These are phyloP conservation scores for Trematomus bernacchii DNA, from an alignment of 2,797 vertebrate species.

Conservation along the genomic window DNA sequence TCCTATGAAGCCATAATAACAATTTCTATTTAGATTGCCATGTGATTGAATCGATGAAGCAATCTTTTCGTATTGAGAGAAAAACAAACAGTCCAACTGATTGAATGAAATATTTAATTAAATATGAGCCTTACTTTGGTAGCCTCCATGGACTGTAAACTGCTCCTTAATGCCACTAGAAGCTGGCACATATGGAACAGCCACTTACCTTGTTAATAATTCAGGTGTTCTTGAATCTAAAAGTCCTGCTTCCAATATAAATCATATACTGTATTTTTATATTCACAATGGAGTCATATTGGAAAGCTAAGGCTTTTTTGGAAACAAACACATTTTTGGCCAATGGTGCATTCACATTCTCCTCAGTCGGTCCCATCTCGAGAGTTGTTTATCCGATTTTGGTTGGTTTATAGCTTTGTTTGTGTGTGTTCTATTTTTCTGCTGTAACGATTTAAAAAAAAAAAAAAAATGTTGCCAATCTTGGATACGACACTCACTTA, in stretches of 20 bases:
- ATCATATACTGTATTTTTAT: not conserved
- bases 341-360: too few relatives aligned
- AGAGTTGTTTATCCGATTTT: too few relatives aligned
- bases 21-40: conserved; percentile 14
- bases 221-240: not conserved
- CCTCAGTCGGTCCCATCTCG: too few relatives aligned
- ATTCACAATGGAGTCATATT: not conserved
- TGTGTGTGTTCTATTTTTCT: too few relatives aligned
- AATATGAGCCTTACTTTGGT: not conserved
- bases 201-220: not conserved
- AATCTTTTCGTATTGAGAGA: not conserved
- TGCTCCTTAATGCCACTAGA: not conserved
- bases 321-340: not conserved
- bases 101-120: not conserved
- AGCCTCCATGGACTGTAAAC: not conserved
- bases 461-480: too few relatives aligned
- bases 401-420: too few relatives aligned
- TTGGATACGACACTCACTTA: too few relatives aligned
- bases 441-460: too few relatives aligned
- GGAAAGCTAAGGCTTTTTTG: not conserved
- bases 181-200: not conserved
- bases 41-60: conserved; percentile 1
- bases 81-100: conserved; percentile 19
- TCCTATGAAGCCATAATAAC: not conserved
- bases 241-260: not conserved